These are phyloP conservation scores for Polymixis flavicincta DNA, from an alignment of 2,888 invertebrate genomes.

Conservation along the genomic window DNA sequence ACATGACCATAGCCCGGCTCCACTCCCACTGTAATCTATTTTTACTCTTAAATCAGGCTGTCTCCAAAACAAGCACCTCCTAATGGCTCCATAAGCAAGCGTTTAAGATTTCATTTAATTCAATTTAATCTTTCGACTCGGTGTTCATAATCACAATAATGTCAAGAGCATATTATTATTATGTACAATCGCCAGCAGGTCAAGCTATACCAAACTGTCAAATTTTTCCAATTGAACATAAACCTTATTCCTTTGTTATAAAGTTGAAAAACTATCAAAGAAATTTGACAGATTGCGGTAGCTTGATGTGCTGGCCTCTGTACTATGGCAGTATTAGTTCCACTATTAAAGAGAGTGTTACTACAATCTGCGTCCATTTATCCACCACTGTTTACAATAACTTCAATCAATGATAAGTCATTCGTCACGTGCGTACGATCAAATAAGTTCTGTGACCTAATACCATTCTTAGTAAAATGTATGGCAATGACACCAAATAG, in stretches of 20 bases:
- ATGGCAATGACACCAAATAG: not conserved
- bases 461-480: not conserved
- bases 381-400: not conserved
- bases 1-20: too few species aligned
- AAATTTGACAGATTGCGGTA: too few species aligned
- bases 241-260: too few species aligned
- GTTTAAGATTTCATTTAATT: not conserved
- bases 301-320: too few species aligned
- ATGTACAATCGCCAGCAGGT: too few species aligned
- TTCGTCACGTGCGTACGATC: conserved; percentile 20
- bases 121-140: not conserved
- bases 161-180: not conserved
- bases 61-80: too few species aligned
- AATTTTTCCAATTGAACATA: too few species aligned
- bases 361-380: too few species aligned
- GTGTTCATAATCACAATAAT: not conserved
- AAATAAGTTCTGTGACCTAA: conserved; percentile 27
- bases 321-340: not conserved
- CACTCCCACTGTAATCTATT: not conserved
- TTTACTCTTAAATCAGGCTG: not conserved
- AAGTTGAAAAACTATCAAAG: too few species aligned
- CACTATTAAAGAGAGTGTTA: not conserved
- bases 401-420: not conserved
- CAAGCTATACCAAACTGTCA: too few species aligned
- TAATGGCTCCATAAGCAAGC: too few species aligned